These are phyloP conservation scores for Carposina sasakii DNA, from an alignment of 1,140 invertebrate species.

Conservation along the genomic window DNA sequence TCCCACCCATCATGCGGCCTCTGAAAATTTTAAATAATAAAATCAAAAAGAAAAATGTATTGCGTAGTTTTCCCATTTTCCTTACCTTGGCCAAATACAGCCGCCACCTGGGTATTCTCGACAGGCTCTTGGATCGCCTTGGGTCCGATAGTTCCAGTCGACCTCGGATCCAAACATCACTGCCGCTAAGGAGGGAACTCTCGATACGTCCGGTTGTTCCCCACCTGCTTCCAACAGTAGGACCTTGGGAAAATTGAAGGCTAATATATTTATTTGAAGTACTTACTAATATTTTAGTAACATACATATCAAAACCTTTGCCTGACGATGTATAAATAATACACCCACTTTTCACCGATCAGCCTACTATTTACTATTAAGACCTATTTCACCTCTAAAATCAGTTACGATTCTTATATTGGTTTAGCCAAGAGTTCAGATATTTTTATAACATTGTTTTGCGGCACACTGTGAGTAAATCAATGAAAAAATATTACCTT, in stretches of 20 bases:
- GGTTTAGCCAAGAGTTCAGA: background rate
- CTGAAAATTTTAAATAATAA: too few relatives aligned
- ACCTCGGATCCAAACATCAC: background rate
- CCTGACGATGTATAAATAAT: background rate
- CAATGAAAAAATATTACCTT: too few relatives aligned
- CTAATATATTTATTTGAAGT: background rate
- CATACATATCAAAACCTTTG: background rate
- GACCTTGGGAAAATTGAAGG: background rate
- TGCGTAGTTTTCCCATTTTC: too few relatives aligned
- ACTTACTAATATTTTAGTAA: background rate
- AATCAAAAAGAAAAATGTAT: too few relatives aligned
- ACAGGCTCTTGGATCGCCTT: background rate
- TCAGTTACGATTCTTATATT: background rate
- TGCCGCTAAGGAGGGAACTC: background rate
- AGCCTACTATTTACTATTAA: background rate
- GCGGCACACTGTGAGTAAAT: too few relatives aligned
- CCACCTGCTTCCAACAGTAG: background rate
- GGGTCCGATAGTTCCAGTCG: background rate
- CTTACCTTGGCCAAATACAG: background rate
- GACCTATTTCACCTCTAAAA: background rate
- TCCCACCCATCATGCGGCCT: conserved; percentile 76
- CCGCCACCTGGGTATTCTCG: background rate
- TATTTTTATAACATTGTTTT: background rate
- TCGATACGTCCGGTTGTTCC: background rate
- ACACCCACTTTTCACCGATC: background rate